These are phyloP conservation scores for Suricata suricatta DNA, from an alignment of 2,113 vertebrate species.

Conservation along the genomic window DNA sequence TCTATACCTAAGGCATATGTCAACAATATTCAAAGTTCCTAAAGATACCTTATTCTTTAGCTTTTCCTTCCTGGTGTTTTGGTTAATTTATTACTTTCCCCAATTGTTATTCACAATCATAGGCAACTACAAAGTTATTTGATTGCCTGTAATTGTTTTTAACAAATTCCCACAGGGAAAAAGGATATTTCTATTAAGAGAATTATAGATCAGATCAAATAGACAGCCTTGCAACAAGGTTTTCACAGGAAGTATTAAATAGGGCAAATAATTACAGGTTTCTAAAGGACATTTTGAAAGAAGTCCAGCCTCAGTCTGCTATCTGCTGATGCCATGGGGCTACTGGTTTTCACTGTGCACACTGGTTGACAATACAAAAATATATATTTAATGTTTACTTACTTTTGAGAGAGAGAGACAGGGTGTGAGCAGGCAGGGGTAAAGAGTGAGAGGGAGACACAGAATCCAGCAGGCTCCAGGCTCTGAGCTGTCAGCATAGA, in stretches of 20 bases:
- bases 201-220: not conserved
- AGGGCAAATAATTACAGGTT: not conserved
- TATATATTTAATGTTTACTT: too few relatives aligned
- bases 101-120: not conserved
- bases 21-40: not conserved
- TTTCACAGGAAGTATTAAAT: not conserved
- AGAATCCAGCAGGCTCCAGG: too few relatives aligned
- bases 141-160: not conserved
- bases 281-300: not conserved
- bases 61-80: not conserved
- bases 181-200: not conserved
- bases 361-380: not conserved
- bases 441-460: too few relatives aligned
- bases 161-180: not conserved
- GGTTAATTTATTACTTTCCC: not conserved
- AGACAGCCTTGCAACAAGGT: not conserved
- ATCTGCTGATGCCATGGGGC: not conserved
- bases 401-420: too few relatives aligned
- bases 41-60: not conserved
- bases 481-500: too few relatives aligned
- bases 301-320: not conserved
- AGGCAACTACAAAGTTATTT: not conserved
- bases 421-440: too few relatives aligned
- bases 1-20: not conserved
- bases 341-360: not conserved